These are phyloP conservation scores for Siniperca obscura DNA, from an alignment of 2,797 vertebrate genomes.

Conservation along the genomic window DNA sequence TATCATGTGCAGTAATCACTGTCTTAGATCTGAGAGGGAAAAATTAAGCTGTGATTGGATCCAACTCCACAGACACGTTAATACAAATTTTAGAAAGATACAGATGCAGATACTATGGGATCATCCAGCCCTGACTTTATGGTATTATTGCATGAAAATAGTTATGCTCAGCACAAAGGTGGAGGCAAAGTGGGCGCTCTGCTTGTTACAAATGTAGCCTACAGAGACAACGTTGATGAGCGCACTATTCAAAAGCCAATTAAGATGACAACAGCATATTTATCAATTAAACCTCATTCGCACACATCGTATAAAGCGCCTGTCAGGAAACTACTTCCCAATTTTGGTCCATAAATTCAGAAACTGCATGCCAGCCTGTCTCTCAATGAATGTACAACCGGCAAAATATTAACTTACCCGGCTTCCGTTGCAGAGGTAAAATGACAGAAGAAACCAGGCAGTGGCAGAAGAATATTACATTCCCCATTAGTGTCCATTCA, in stretches of 20 bases:
- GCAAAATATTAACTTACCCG: constrained; percentile 70
- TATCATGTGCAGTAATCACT: constrained; percentile 23
- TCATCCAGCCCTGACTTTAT: constrained; percentile 43
- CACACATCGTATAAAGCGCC: constrained; percentile 5
- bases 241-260: constrained; percentile 32
- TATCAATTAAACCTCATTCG: constrained; percentile 30
- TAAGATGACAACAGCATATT: constrained; percentile 15
- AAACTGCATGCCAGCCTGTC: constrained; percentile 43
- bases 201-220: background rate
- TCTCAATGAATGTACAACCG: constrained; percentile 25
- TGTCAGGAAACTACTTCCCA: constrained; percentile 64
- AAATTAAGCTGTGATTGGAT: background rate
- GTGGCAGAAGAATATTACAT: constrained; percentile 57
- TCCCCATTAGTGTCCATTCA: constrained; percentile 72
- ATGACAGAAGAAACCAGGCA: constrained; percentile 40
- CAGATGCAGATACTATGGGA: background rate
- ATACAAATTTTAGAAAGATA: background rate
- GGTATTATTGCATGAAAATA: constrained; percentile 44
- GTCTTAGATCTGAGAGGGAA: background rate
- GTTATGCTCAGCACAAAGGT: constrained; percentile 48
- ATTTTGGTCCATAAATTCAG: constrained; percentile 44
- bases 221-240: constrained; percentile 1
- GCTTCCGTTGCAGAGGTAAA: constrained; percentile 44
- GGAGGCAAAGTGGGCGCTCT: constrained; percentile 37
- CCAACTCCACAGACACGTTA: constrained; percentile 6